These are phyloP conservation scores for Apis mellifera DNA, from an alignment of 1,140 invertebrate species.

Conservation along the genomic window DNA sequence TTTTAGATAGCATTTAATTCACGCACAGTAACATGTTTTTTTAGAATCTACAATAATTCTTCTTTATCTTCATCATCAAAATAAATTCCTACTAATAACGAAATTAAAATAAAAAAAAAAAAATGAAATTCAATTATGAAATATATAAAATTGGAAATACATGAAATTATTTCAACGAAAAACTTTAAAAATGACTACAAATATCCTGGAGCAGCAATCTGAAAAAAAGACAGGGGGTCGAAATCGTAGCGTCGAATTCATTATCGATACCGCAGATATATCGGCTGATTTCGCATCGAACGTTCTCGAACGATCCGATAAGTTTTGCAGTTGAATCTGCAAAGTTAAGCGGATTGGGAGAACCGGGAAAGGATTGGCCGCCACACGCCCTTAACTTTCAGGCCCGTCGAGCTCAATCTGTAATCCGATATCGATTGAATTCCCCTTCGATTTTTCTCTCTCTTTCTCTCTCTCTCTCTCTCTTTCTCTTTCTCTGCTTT, in stretches of 20 bases:
- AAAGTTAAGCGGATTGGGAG: constrained; percentile 72
- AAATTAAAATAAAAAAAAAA: too few relatives aligned
- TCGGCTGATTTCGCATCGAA: constrained; percentile 34
- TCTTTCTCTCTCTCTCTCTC: background rate
- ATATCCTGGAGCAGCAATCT: background rate
- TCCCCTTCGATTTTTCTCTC: constrained; percentile 28
- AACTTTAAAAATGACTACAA: too few relatives aligned
- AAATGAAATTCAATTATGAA: too few relatives aligned
- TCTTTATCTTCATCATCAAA: too few relatives aligned
- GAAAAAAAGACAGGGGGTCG: background rate
- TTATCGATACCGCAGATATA: constrained; percentile 49
- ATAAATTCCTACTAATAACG: too few relatives aligned
- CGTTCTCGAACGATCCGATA: constrained; percentile 49
- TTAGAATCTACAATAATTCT: too few relatives aligned
- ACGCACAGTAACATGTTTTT: too few relatives aligned
- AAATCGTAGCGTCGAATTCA: constrained; percentile 17
- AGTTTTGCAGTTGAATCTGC: constrained; percentile 64
- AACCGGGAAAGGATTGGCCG: constrained; percentile 64
- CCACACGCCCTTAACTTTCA: constrained; percentile 50
- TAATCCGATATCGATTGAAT: constrained; percentile 52
- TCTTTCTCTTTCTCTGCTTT: background rate
- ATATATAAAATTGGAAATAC: too few relatives aligned
- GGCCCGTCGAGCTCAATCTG: constrained; percentile 46
- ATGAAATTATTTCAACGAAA: too few relatives aligned
- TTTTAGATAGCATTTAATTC: too few relatives aligned